Evolutionary conservation across 37 sponge, comb jelly and placozoan genomes (phyloP).

Genomic region (Geodia barretti): DNA sequence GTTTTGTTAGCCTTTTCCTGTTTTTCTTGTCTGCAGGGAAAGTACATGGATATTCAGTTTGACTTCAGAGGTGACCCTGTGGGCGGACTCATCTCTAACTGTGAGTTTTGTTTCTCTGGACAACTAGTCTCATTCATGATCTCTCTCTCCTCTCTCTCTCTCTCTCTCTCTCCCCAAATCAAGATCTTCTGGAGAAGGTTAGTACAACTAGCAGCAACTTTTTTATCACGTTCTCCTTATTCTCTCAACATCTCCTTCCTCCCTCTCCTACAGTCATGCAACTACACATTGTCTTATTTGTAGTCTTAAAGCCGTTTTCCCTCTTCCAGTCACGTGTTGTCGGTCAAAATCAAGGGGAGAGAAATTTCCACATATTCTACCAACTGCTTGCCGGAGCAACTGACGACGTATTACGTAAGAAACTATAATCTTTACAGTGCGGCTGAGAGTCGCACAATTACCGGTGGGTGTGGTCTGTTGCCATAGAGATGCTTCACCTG

Average conservation of each 20-base stretch:
- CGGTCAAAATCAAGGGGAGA: slow-evolving; percentile 67
- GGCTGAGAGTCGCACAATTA: background rate
- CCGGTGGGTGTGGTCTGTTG: background rate
- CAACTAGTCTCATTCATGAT: background rate
- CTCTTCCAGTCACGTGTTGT: slow-evolving; percentile 76
- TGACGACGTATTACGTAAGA: slow-evolving; percentile 62
- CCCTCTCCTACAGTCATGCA: too few species aligned
- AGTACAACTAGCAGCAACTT: too few species aligned
- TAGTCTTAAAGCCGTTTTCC: background rate
- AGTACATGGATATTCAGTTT: slow-evolving; percentile 96
- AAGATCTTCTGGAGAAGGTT: slow-evolving; percentile 37
- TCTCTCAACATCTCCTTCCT: too few species aligned
- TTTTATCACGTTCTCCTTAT: too few species aligned
- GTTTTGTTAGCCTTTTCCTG: background rate
- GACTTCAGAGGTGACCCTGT: slow-evolving; percentile 87
- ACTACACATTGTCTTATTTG: too few species aligned
- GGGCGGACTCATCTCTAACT: slow-evolving; percentile 85
- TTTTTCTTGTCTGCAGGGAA: slow-evolving; percentile 58
- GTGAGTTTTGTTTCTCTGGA: slow-evolving; percentile 45
- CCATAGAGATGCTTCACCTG: slow-evolving; percentile 72
- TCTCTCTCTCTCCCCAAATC: too few species aligned
- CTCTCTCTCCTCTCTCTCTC: background rate
- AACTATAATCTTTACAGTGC: background rate
- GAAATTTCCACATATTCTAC: slow-evolving; percentile 94
- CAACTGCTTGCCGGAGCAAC: slow-evolving; percentile 73